These are phyloP conservation scores for Molothrus ater DNA, from an alignment of 2,797 vertebrate species.

Conservation along the genomic window DNA sequence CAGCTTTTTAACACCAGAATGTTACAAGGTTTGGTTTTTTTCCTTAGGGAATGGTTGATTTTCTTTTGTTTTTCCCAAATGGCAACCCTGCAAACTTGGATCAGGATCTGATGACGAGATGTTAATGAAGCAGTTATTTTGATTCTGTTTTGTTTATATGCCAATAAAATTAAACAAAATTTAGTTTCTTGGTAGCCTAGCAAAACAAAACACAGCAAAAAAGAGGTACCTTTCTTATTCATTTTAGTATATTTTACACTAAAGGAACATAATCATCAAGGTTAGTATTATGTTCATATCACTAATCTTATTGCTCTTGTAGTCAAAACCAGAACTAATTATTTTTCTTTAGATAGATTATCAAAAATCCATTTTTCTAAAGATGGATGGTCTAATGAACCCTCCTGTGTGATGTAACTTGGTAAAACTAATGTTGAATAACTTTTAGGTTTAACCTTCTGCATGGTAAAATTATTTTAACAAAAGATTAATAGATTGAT, in stretches of 20 bases:
- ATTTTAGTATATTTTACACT: not conserved
- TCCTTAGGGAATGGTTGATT: not conserved
- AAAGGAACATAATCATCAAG: not conserved
- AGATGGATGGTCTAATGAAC: not conserved
- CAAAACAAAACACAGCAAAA: not conserved
- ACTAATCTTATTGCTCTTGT: not conserved
- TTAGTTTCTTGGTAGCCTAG: not conserved
- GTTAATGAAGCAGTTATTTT: not conserved
- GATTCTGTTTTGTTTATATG: not conserved
- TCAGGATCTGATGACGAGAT: not conserved
- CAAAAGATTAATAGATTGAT: constrained; percentile 52
- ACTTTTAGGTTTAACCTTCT: constrained; percentile 46
- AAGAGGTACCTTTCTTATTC: fast-evolving
- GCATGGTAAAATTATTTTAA: constrained; percentile 61
- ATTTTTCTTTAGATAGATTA: not conserved
- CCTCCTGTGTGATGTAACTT: not conserved
- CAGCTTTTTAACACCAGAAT: not conserved
- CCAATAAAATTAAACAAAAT: not conserved
- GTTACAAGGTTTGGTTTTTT: not conserved
- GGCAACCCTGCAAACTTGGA: not conserved
- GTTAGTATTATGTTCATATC: not conserved
- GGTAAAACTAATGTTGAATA: constrained; percentile 7
- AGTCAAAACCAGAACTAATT: not conserved
- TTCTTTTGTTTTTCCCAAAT: not conserved
- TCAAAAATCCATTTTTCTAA: not conserved